A percentile compares a stretch with the other conserved stretches of the same genome.
phyloP scores from a whole-genome alignment of 2,888 invertebrate species.

The Caradrina clavipalpis region DNA sequence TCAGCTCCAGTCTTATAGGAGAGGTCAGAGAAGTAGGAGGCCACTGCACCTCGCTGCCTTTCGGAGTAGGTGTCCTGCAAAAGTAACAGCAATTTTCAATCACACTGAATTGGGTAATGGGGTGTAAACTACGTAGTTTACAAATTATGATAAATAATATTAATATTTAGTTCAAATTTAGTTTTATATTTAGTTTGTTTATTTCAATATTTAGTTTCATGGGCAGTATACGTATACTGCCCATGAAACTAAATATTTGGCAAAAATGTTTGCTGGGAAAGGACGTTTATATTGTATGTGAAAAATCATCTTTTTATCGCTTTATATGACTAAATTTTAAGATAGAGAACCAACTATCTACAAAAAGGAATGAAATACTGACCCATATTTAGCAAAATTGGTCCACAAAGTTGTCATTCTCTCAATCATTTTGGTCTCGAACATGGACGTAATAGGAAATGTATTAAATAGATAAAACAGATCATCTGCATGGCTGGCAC shows the following conservation, averaged over 20 bases:
- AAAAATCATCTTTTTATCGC: too few species aligned
- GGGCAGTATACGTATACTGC: too few species aligned
- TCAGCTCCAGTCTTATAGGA: constrained; percentile 30
- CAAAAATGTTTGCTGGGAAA: too few species aligned
- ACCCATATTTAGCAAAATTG: constrained; percentile 64
- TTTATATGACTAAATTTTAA: too few species aligned
- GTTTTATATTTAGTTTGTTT: too few species aligned
- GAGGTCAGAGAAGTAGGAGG: constrained; percentile 11
- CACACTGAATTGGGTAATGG: neutral
- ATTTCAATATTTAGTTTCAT: too few species aligned
- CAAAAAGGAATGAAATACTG: neutral
- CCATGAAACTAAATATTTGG: too few species aligned
- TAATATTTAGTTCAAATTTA: too few species aligned
- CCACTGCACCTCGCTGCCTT: constrained; percentile 34
- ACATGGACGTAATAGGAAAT: constrained; percentile 20
- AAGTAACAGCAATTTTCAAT: neutral
- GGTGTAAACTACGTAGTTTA: too few species aligned
- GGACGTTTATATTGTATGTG: too few species aligned
- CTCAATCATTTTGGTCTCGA: constrained; percentile 53
- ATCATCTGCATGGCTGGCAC: constrained; percentile 38
- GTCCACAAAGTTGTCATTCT: constrained; percentile 62
- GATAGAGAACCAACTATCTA: too few species aligned
- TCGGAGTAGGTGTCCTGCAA: constrained; percentile 32
- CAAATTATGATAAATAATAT: too few species aligned
- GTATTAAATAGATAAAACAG: constrained; percentile 31